Conservation (phyloP, 2,888 invertebrate genomes). For the Venusia cambrica region DNA sequence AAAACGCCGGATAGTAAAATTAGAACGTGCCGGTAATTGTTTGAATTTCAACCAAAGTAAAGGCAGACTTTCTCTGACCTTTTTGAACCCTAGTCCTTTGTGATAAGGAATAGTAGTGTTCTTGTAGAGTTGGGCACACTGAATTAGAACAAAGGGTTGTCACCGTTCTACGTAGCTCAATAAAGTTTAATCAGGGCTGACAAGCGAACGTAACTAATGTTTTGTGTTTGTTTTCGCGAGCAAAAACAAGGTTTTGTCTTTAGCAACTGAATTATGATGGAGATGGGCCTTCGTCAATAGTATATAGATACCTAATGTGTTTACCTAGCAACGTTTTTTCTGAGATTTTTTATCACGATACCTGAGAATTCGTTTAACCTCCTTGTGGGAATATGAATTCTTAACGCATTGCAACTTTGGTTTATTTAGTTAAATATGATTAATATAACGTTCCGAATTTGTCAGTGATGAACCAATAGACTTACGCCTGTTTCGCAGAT, state of each 20-base stretch:
- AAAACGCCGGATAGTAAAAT: constrained; percentile 56
- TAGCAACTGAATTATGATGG: constrained; percentile 5
- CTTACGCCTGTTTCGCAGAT: too few species aligned
- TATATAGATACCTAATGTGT: too few species aligned
- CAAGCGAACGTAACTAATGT: constrained; percentile 46
- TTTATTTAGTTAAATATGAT: too few species aligned
- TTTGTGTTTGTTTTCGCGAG: constrained; percentile 26
- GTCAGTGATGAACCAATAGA: too few species aligned
- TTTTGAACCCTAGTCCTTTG: constrained; percentile 21
- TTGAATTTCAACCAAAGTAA: constrained; percentile 49
- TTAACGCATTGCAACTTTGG: too few species aligned
- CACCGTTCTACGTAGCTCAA: constrained; percentile 57
- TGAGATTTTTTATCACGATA: too few species aligned
- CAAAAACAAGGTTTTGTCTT: constrained; percentile 17
- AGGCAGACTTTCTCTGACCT: constrained; percentile 6
- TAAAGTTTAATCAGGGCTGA: constrained; percentile 62
- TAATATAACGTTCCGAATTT: too few species aligned
- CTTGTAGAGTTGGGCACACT: constrained; percentile 37
- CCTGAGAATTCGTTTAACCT: too few species aligned
- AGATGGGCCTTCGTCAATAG: too few species aligned
- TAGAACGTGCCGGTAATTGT: constrained; percentile 59
- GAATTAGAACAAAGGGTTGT: constrained; percentile 69
- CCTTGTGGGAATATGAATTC: too few species aligned
- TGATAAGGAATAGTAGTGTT: constrained; percentile 23
- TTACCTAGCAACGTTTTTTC: too few species aligned